These are phyloP conservation scores for Seira ritae DNA, from an alignment of 2,888 invertebrate genomes.

Conservation along the genomic window DNA sequence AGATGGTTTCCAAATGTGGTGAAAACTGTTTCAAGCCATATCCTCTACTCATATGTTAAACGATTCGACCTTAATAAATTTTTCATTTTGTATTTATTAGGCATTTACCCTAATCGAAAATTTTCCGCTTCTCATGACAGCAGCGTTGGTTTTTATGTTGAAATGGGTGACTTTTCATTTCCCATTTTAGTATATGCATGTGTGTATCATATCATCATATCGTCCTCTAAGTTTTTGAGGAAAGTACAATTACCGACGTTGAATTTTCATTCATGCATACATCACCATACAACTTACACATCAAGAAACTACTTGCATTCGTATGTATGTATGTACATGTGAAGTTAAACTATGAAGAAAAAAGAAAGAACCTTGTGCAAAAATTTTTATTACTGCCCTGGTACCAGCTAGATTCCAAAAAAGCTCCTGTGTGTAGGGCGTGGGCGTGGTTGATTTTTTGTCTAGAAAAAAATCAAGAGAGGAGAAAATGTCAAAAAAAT, in stretches of 20 bases:
- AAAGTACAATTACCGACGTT: background rate
- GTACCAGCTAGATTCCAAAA: background rate
- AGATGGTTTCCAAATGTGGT: too few species aligned
- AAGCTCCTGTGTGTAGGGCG: conserved; percentile 22
- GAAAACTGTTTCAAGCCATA: too few species aligned
- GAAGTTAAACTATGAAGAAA: conserved; percentile 11
- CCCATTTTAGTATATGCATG: background rate
- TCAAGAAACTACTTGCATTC: background rate
- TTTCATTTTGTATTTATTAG: conserved; percentile 30
- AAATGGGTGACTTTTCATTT: too few species aligned
- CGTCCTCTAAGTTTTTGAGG: too few species aligned
- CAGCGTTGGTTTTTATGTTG: too few species aligned
- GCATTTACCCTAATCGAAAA: background rate
- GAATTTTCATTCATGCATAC: background rate
- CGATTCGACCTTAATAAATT: too few species aligned
- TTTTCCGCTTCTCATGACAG: background rate
- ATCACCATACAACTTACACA: conserved; percentile 19
- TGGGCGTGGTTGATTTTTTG: conserved; percentile 40
- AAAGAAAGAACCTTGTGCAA: conserved; percentile 40
- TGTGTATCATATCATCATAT: too few species aligned
- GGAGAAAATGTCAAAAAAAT: conserved; percentile 50
- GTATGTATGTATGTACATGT: background rate
- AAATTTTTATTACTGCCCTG: conserved; percentile 37
- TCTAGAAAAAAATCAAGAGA: conserved; percentile 45
- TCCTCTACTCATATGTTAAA: too few species aligned